Percentiles rank a stretch among this genome's conserved stretches.
Conservation (phyloP, 2,797 vertebrate genomes). For the Gorsachius magnificus region DNA sequence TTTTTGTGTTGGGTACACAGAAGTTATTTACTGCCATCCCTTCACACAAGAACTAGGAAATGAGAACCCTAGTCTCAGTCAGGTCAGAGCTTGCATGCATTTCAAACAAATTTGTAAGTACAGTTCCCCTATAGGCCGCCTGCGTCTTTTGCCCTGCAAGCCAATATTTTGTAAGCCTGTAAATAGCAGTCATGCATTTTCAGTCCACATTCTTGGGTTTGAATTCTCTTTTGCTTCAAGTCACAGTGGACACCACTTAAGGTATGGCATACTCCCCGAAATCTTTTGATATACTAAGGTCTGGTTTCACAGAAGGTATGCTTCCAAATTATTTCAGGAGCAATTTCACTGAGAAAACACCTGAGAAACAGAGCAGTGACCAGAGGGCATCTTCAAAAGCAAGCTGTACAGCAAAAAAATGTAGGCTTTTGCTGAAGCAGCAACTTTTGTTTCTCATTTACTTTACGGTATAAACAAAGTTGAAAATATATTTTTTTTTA, state of each 20-base stretch:
- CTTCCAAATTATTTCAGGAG: not conserved
- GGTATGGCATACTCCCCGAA: not conserved
- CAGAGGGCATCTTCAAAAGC: not conserved
- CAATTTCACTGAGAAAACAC: not conserved
- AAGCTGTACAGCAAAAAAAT: not conserved
- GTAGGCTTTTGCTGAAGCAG: not conserved
- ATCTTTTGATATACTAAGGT: not conserved
- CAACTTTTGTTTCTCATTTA: not conserved
- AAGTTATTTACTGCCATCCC: not conserved
- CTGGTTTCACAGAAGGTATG: not conserved
- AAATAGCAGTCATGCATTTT: not conserved
- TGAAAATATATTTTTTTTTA: not conserved
- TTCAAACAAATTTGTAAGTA: not conserved
- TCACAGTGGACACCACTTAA: not conserved
- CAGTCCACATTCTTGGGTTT: not conserved
- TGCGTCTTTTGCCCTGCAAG: not conserved
- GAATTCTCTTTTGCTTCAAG: not conserved
- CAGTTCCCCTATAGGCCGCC: not conserved
- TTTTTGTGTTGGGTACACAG: not conserved
- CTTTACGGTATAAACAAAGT: not conserved
- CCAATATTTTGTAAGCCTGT: not conserved
- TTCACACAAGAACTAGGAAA: not conserved
- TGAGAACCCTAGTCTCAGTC: not conserved
- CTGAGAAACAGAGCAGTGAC: not conserved
- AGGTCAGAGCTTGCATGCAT: not conserved